Evolutionary conservation across 2,888 invertebrate genomes (phyloP).

Genomic region (Catonia carolina): DNA sequence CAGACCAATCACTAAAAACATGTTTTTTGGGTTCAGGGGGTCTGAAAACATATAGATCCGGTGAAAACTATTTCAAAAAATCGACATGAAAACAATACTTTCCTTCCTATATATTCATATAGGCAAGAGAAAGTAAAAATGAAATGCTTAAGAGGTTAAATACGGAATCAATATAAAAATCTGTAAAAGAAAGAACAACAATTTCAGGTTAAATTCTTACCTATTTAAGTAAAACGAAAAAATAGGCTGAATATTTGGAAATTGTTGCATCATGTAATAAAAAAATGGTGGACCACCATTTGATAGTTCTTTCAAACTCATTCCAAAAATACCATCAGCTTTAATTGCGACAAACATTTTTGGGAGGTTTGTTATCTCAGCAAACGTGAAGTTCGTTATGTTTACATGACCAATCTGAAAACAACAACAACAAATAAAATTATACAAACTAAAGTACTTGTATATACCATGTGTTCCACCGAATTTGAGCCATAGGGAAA

Average conservation of each 20-base stretch:
- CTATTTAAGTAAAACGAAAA: slow-evolving; percentile 1
- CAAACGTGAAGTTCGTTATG: neutral
- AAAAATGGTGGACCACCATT: neutral
- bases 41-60: too few species aligned
- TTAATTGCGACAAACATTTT: neutral
- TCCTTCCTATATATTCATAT: too few species aligned
- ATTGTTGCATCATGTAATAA: neutral
- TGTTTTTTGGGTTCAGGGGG: too few species aligned
- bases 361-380: neutral
- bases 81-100: too few species aligned
- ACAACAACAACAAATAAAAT: neutral
- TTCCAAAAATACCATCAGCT: neutral
- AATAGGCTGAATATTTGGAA: neutral
- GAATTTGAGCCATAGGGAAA: too few species aligned
- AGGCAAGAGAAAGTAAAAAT: too few species aligned
- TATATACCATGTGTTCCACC: too few species aligned
- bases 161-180: too few species aligned
- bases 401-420: slow-evolving; percentile 4
- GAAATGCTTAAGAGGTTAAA: too few species aligned
- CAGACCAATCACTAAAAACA: too few species aligned
- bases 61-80: too few species aligned
- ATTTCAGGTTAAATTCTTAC: neutral
- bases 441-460: neutral
- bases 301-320: neutral
- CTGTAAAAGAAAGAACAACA: neutral